Evolutionary conservation across 2,797 vertebrate genomes (phyloP).

Genomic region (Zenarchopterus dispar): DNA sequence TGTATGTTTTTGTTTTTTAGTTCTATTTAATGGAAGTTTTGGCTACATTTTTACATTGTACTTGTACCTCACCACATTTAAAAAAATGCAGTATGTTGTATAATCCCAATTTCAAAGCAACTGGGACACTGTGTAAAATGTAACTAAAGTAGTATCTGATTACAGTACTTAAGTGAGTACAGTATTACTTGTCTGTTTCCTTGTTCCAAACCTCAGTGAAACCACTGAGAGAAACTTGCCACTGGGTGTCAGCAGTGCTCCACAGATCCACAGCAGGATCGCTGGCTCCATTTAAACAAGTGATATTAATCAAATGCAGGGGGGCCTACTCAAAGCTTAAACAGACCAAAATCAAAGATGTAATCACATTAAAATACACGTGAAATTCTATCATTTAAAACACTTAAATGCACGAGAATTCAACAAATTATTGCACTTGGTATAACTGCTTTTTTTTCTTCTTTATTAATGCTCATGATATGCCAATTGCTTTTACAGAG

Average conservation of each 20-base stretch:
- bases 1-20: too few relatives aligned
- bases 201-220: neutral
- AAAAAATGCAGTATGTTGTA: too few relatives aligned
- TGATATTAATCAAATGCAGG: conserved; percentile 6
- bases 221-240: conserved; percentile 24
- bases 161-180: too few relatives aligned
- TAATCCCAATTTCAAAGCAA: too few relatives aligned
- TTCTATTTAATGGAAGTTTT: too few relatives aligned
- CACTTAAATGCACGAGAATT: neutral
- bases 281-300: neutral
- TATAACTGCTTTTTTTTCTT: neutral
- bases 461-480: neutral
- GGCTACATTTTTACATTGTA: too few relatives aligned
- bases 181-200: too few relatives aligned
- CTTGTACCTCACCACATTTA: too few relatives aligned
- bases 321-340: neutral
- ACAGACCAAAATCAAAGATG: neutral
- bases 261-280: conserved; percentile 15
- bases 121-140: too few relatives aligned
- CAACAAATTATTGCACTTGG: neutral
- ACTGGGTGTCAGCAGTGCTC: conserved; percentile 74
- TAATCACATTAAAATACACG: neutral
- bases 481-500: neutral
- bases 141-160: too few relatives aligned
- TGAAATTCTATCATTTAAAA: neutral